A percentile compares a stretch with the other conserved stretches of the same genome.
phyloP scores from a whole-genome alignment of 1,140 invertebrate genomes.

The Ips typographus region DNA sequence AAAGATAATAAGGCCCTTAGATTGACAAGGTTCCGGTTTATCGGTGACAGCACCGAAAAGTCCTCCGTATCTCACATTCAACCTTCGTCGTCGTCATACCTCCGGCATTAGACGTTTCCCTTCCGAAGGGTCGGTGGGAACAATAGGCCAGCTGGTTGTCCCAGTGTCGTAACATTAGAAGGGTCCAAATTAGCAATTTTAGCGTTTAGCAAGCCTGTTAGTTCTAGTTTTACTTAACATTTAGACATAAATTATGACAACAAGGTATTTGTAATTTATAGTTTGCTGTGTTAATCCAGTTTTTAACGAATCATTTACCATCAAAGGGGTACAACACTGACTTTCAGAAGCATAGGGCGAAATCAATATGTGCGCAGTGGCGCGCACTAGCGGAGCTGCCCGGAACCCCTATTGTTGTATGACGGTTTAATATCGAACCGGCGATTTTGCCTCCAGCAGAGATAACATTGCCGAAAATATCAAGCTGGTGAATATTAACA shows the following conservation, averaged over 20 bases:
- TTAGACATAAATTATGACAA: too few relatives aligned
- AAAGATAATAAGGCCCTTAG: not conserved
- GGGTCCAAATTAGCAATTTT: too few relatives aligned
- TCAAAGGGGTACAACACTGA: not conserved
- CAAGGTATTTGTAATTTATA: too few relatives aligned
- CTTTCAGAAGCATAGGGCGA: constrained; percentile 34
- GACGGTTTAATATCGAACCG: constrained; percentile 34
- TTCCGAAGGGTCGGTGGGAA: constrained; percentile 34
- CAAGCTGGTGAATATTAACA: constrained; percentile 11
- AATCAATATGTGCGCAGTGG: constrained; percentile 45
- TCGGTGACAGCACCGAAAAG: constrained; percentile 25
- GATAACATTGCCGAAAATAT: constrained; percentile 34
- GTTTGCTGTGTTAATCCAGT: too few relatives aligned
- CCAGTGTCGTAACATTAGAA: constrained; percentile 16
- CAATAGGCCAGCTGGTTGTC: constrained; percentile 42
- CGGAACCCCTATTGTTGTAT: constrained; percentile 43
- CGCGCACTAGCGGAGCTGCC: constrained; percentile 44
- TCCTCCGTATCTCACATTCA: constrained; percentile 30
- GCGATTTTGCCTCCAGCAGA: constrained; percentile 33
- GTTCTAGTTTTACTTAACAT: too few relatives aligned
- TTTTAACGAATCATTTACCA: too few relatives aligned
- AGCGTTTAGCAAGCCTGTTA: too few relatives aligned
- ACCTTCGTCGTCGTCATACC: constrained; percentile 31
- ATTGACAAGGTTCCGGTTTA: constrained; percentile 7
- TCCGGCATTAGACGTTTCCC: constrained; percentile 34